Evolutionary conservation across 2,888 invertebrate species (phyloP).

Genomic region (Cheiracanthium punctorium): DNA sequence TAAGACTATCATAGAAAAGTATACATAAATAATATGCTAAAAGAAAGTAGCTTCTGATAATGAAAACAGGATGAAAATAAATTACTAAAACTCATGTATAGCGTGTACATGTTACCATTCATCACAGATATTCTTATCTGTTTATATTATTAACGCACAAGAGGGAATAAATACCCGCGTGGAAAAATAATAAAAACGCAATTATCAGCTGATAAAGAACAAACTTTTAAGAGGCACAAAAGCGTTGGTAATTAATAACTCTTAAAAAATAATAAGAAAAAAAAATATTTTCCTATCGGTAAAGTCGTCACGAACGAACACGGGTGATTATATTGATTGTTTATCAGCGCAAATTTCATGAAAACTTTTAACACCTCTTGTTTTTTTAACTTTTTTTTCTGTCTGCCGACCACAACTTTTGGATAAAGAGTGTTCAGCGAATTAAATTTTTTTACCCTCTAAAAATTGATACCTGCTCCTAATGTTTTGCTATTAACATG

Average conservation of each 20-base stretch:
- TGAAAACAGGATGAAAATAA: constrained; percentile 69
- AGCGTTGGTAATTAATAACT: constrained; percentile 63
- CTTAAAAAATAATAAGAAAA: constrained; percentile 56
- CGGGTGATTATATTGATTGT: constrained; percentile 68
- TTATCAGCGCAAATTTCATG: constrained; percentile 62
- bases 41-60: constrained; percentile 64
- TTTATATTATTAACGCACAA: constrained; percentile 69
- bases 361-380: constrained; percentile 54
- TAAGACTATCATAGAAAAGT: constrained; percentile 49
- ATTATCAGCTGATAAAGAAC: constrained; percentile 67
- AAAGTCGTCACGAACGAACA: constrained; percentile 62
- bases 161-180: constrained; percentile 61
- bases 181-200: constrained; percentile 66
- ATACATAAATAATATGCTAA: constrained; percentile 65
- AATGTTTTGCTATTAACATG: constrained; percentile 62
- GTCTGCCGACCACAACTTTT: constrained; percentile 32
- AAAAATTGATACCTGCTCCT: constrained; percentile 48
- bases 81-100: constrained; percentile 59
- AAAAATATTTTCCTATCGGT: constrained; percentile 64
- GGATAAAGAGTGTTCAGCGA: constrained; percentile 29
- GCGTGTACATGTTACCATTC: constrained; percentile 63
- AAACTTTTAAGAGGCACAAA: constrained; percentile 61
- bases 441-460: constrained; percentile 40
- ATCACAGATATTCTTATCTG: constrained; percentile 66
- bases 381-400: not conserved